phyloP scores from a whole-genome alignment of 2,113 vertebrate genomes.

The Sceloporus tristichus region DNA sequence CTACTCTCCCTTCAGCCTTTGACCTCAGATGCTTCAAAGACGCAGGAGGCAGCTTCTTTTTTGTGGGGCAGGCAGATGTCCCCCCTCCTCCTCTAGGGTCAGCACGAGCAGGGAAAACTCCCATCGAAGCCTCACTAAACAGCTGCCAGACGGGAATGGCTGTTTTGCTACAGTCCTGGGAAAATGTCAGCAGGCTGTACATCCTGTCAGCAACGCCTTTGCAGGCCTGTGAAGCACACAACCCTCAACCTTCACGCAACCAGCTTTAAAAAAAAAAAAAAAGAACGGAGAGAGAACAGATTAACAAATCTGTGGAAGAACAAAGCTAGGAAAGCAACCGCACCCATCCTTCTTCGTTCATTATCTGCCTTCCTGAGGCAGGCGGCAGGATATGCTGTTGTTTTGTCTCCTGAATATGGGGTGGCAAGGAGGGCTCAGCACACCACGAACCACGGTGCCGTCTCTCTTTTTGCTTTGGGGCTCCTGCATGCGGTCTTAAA shows the following conservation, averaged over 20 bases:
- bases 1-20: background rate
- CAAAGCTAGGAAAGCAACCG: background rate
- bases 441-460: background rate
- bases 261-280: background rate
- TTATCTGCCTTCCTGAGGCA: background rate
- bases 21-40: constrained; percentile 1
- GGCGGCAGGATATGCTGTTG: background rate
- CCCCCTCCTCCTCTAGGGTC: too few species aligned
- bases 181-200: constrained; percentile 5
- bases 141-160: constrained; percentile 16
- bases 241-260: too few species aligned
- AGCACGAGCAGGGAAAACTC: background rate
- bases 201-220: background rate
- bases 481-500: background rate
- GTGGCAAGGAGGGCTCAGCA: background rate
- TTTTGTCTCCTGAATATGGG: background rate
- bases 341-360: background rate
- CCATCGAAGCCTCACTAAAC: background rate
- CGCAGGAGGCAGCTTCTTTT: background rate
- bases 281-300: background rate
- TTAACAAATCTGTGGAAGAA: background rate
- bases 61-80: constrained; percentile 7
- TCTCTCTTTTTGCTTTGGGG: constrained; percentile 5
- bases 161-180: constrained; percentile 1
- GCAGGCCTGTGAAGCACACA: too few species aligned